Evolutionary conservation across 2,113 vertebrate genomes (phyloP).

Genomic region (Grallaria varia): DNA sequence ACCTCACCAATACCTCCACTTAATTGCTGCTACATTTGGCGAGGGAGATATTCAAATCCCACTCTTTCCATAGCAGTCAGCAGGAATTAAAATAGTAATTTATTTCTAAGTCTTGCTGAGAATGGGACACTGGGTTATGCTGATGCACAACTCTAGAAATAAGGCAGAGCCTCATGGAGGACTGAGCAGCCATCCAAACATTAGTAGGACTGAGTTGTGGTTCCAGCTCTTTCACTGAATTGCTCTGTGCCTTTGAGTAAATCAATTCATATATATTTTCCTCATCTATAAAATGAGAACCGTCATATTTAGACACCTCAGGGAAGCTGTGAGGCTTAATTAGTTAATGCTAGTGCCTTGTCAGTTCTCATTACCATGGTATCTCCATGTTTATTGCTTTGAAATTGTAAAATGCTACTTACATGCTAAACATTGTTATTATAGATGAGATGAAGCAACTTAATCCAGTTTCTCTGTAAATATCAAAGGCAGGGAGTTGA

Average conservation of each 20-base stretch:
- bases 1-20: not conserved
- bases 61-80: not conserved
- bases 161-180: not conserved
- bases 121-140: not conserved
- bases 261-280: not conserved
- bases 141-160: fast-evolving
- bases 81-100: not conserved
- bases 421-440: not conserved
- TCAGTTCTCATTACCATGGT: constrained; percentile 30
- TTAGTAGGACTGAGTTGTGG: not conserved
- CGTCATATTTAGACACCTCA: not conserved
- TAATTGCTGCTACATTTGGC: not conserved
- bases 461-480: not conserved
- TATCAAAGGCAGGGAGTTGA: not conserved
- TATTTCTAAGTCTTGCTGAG: not conserved
- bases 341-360: constrained; percentile 21
- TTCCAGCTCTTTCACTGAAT: not conserved
- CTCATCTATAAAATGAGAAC: not conserved
- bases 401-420: constrained; percentile 11
- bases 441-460: not conserved
- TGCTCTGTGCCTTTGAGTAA: not conserved
- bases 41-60: not conserved
- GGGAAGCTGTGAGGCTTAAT: not conserved
- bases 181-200: not conserved
- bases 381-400: constrained; percentile 10